These are phyloP conservation scores for Drosophila mimica DNA, from an alignment of 2,888 invertebrate species.

Conservation along the genomic window DNA sequence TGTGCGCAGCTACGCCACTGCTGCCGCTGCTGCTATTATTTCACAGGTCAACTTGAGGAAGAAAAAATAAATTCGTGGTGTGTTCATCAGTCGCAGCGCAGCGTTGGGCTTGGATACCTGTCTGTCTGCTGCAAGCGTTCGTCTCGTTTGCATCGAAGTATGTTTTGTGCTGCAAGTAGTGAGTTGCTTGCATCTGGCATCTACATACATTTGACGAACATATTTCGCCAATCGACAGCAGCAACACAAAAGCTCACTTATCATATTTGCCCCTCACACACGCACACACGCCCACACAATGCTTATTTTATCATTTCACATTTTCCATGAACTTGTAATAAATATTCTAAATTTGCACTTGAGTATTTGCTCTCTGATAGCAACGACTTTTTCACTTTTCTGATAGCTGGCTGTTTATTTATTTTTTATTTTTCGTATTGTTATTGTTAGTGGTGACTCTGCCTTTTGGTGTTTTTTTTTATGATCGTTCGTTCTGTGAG, in stretches of 20 bases:
- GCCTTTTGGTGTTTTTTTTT: slow-evolving; percentile 17
- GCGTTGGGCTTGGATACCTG: slow-evolving; percentile 51
- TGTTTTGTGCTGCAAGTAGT: slow-evolving; percentile 35
- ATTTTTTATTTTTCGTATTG: slow-evolving; percentile 16
- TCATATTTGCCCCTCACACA: slow-evolving; percentile 45
- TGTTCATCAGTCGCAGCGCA: slow-evolving; percentile 61
- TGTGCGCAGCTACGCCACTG: slow-evolving; percentile 52
- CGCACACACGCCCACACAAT: slow-evolving; percentile 12
- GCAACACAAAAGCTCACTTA: slow-evolving; percentile 60
- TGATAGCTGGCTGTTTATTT: slow-evolving; percentile 22
- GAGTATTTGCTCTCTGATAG: slow-evolving; percentile 38
- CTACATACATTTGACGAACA: slow-evolving; percentile 47
- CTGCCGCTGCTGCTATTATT: slow-evolving; percentile 59
- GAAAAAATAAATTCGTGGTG: slow-evolving; percentile 52
- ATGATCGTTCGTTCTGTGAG: background rate
- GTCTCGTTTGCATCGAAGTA: slow-evolving; percentile 45
- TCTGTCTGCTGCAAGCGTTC: slow-evolving; percentile 40
- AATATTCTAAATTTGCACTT: slow-evolving; percentile 74
- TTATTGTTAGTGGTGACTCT: slow-evolving; percentile 51
- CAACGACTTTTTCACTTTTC: slow-evolving; percentile 32
- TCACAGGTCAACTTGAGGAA: slow-evolving; percentile 75
- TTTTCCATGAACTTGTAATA: slow-evolving; percentile 76
- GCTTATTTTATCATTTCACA: slow-evolving; percentile 51
- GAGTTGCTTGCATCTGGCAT: slow-evolving; percentile 35
- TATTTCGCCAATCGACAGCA: slow-evolving; percentile 53